Conservation (phyloP, 2,888 invertebrate genomes). For the Gortyna flavago region DNA sequence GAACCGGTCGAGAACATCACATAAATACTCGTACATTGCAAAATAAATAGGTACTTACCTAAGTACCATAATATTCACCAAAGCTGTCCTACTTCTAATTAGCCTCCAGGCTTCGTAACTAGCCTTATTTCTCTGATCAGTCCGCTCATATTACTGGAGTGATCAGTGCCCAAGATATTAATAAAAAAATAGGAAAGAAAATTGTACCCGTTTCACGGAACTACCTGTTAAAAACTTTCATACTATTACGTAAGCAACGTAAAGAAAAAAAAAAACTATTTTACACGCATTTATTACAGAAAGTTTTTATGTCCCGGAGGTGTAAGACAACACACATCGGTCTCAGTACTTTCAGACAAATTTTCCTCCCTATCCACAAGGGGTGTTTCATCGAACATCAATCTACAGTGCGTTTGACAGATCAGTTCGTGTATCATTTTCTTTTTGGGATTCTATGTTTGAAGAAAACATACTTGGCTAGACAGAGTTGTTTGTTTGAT, state of each 20-base stretch:
- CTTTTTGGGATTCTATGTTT: conserved; percentile 66
- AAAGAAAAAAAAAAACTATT: conserved; percentile 38
- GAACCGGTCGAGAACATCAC: not conserved
- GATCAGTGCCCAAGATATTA: conserved; percentile 13
- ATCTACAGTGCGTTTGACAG: conserved; percentile 79
- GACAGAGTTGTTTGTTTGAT: conserved; percentile 17
- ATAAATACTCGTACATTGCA: not conserved
- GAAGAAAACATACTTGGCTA: conserved; percentile 42
- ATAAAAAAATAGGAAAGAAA: not conserved
- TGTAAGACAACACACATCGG: conserved; percentile 57
- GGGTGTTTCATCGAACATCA: conserved; percentile 75
- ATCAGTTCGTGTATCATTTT: conserved; percentile 77
- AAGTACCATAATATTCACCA: not conserved
- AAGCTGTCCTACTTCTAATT: conserved; percentile 13
- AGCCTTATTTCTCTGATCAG: conserved; percentile 2
- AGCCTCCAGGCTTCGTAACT: not conserved
- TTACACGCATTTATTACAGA: conserved; percentile 70
- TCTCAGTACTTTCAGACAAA: conserved; percentile 36
- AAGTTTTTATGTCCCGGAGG: conserved; percentile 70
- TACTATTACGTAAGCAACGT: not conserved
- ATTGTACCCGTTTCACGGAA: not conserved
- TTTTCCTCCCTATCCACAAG: conserved; percentile 66
- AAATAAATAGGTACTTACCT: not conserved
- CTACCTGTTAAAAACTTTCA: conserved; percentile 6
- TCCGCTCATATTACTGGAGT: not conserved